phyloP scores from a whole-genome alignment of 1,140 invertebrate species.

The Pseudoatta argentina region DNA sequence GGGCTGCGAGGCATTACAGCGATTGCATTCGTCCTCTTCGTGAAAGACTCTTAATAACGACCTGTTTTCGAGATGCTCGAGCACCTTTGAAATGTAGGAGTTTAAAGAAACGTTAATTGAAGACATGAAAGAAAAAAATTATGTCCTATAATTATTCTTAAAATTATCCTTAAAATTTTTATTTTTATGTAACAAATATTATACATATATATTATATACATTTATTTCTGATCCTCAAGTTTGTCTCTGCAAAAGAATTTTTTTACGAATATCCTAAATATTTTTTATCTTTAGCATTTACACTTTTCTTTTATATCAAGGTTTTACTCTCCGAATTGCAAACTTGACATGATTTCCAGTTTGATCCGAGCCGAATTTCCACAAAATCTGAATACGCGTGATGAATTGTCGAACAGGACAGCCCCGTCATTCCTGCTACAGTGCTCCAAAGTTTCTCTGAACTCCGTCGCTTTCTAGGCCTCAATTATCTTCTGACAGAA shows the following conservation, averaged over 20 bases:
- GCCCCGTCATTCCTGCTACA: constrained; percentile 36
- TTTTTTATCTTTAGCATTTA: neutral
- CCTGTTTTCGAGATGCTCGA: neutral
- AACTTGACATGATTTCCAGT: neutral
- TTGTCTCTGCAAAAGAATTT: neutral
- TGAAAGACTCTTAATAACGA: constrained; percentile 3
- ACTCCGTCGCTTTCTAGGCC: constrained; percentile 57
- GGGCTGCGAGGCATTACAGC: neutral
- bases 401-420: constrained; percentile 28
- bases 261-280: neutral
- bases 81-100: neutral
- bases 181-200: neutral
- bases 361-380: constrained; percentile 4
- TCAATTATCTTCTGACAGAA: constrained; percentile 52
- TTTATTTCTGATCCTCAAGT: neutral
- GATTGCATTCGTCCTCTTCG: neutral
- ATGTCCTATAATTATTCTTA: too few relatives aligned
- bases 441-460: constrained; percentile 43
- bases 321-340: neutral
- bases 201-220: neutral
- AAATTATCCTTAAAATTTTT: neutral
- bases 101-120: neutral
- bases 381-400: neutral
- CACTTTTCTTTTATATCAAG: neutral
- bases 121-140: neutral